Evolutionary conservation across 2,113 vertebrate genomes (phyloP).

Genomic region (Casuarius casuarius): DNA sequence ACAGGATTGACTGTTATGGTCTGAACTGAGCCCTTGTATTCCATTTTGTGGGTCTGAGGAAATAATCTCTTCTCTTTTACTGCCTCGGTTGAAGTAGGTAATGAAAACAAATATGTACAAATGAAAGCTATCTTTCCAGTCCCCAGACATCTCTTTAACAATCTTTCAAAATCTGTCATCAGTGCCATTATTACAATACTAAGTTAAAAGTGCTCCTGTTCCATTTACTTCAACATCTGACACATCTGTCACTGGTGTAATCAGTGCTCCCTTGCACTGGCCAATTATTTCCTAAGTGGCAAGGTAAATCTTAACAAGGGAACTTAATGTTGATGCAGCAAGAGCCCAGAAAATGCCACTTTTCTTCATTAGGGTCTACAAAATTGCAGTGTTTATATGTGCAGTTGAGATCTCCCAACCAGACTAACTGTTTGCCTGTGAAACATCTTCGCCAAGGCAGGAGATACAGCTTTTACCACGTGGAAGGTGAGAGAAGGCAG

Average conservation of each 20-base stretch:
- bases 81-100: neutral
- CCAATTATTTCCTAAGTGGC: neutral
- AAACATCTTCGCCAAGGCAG: neutral
- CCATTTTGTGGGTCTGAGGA: neutral
- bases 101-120: neutral
- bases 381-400: neutral
- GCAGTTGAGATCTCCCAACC: neutral
- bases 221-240: neutral
- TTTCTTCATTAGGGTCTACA: neutral
- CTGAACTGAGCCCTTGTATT: neutral
- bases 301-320: neutral
- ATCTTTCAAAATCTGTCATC: neutral
- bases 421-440: neutral
- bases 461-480: neutral
- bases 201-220: neutral
- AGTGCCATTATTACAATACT: neutral
- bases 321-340: neutral
- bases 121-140: neutral
- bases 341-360: neutral
- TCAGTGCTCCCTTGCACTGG: neutral
- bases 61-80: neutral
- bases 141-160: neutral
- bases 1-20: neutral
- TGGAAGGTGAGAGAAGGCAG: neutral
- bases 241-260: accelerated